Conservation (phyloP, 2,888 invertebrate genomes). For the Xestia xanthographa region DNA sequence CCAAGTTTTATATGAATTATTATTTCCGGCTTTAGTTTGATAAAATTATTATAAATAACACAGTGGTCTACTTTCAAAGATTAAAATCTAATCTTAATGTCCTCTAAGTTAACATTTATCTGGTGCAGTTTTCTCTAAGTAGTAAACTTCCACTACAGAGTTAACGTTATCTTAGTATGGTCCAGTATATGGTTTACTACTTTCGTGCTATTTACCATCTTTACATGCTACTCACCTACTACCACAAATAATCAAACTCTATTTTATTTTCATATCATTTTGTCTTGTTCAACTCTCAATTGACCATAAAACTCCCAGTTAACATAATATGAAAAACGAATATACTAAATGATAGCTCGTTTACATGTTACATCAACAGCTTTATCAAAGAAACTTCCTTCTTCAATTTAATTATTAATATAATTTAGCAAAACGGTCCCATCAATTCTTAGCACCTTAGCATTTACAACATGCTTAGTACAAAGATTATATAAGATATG, state of each 20-base stretch:
- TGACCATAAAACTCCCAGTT: background rate
- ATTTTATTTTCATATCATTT: background rate
- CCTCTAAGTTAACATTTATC: background rate
- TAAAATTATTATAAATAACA: background rate
- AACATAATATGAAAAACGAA: too few relatives aligned
- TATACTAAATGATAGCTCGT: background rate
- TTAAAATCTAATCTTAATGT: background rate
- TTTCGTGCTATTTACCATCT: background rate
- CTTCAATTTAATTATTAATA: slow-evolving; percentile 29
- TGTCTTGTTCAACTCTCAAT: background rate
- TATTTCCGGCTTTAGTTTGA: background rate
- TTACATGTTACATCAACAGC: slow-evolving; percentile 21
- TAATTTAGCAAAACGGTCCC: slow-evolving; percentile 23
- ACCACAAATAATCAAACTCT: background rate
- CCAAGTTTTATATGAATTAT: background rate
- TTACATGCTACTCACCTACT: background rate
- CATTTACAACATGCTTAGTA: slow-evolving; percentile 39
- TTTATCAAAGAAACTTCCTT: slow-evolving; percentile 16
- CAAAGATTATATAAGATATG: slow-evolving; percentile 49
- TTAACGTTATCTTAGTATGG: background rate
- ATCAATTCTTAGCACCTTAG: slow-evolving; percentile 39
- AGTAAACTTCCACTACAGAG: background rate
- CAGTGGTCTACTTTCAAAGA: background rate
- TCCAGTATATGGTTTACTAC: background rate
- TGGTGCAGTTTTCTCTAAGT: background rate